Evolutionary conservation across 2,113 vertebrate species (phyloP).

Genomic region (Prunella himalayana): DNA sequence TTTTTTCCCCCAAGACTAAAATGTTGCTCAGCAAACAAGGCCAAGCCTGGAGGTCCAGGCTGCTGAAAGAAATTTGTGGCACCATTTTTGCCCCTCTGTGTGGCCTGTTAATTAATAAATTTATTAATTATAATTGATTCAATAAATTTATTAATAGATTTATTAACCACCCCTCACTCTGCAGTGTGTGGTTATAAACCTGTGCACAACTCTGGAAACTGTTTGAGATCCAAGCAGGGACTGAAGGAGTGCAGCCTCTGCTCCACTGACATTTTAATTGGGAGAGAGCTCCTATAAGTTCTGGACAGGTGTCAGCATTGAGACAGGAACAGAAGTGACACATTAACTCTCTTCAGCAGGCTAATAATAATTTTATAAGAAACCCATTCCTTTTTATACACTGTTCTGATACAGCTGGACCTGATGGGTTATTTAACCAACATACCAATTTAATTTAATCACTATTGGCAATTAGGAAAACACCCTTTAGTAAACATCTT

Average conservation of each 20-base stretch:
- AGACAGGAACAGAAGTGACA: no score
- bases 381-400: no score
- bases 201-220: rapidly evolving
- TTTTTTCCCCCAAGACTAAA: neutral
- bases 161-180: neutral
- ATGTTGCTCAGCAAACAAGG: neutral
- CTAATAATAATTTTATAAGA: no score
- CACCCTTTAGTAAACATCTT: no score
- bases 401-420: no score
- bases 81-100: neutral
- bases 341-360: no score
- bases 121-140: neutral
- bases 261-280: neutral
- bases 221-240: neutral
- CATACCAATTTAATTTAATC: no score
- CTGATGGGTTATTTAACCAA: no score
- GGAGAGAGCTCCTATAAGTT: neutral
- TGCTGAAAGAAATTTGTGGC: neutral
- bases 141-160: no score
- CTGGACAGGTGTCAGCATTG: neutral
- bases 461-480: no score
- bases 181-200: neutral
- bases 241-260: neutral
- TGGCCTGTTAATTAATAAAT: neutral
- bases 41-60: neutral